Evolutionary conservation across 1,140 invertebrate genomes (phyloP).

Genomic region (Paraescarpia echinospica): DNA sequence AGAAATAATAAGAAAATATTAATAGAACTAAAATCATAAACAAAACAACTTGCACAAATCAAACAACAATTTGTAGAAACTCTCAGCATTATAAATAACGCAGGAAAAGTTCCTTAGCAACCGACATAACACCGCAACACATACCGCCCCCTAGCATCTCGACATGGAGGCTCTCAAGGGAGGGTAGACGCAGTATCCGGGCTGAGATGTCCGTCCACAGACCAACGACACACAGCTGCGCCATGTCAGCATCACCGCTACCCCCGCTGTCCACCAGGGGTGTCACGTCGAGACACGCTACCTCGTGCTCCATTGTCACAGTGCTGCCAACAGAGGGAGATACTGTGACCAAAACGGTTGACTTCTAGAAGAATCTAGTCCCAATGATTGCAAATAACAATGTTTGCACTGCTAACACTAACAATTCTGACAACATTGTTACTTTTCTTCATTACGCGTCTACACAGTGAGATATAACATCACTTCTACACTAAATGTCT

Average conservation of each 20-base stretch:
- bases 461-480: too few species aligned
- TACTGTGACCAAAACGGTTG: neutral
- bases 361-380: neutral
- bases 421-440: too few species aligned
- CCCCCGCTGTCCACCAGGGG: slow-evolving; percentile 68
- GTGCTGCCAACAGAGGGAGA: neutral
- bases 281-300: slow-evolving; percentile 94
- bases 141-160: slow-evolving; percentile 84
- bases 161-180: slow-evolving; percentile 68
- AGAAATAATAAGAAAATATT: too few species aligned
- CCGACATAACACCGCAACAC: neutral
- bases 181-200: slow-evolving; percentile 77
- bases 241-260: slow-evolving; percentile 38
- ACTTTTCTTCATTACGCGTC: too few species aligned
- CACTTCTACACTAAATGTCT: too few species aligned
- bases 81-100: neutral
- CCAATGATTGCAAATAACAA: neutral
- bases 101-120: neutral
- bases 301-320: slow-evolving; percentile 81
- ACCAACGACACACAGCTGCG: slow-evolving; percentile 83
- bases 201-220: slow-evolving; percentile 98
- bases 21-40: neutral
- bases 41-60: neutral
- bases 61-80: neutral
- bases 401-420: too few species aligned